Evolutionary conservation across 2,888 invertebrate genomes (phyloP), one percentile per base, ranked within the genome.

Genomic region (Caprella mutica): DNA sequence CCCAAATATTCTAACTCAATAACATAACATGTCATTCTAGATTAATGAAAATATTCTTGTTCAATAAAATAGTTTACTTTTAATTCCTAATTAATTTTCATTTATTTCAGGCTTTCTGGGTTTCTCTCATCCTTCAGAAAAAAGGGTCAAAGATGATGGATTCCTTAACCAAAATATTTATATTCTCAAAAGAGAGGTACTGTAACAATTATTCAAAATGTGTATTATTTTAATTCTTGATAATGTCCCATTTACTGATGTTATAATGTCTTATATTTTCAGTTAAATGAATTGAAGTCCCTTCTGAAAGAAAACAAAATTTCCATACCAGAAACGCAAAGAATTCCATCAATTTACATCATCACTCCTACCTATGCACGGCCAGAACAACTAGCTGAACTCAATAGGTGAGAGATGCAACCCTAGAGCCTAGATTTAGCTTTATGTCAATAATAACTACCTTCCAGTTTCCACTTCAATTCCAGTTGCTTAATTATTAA

Each of bases 351-450:
- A 33, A 87, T 96, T 66, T 94, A 88, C 72, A 86, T 86, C 17
- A 83, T 96, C 67, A 96, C 94, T 3, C 94, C 94, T 33, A 96
- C 94, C 0, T 90, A 92, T 72, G 73, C 81, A 26, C 78, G 94
- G 61, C 81, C 86, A 39, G 86, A 86, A 29, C 94, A 96, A 74
- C 91, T 91, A 73, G 94, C 94, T 9, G 96, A 96, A 73, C 76
- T 96, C 12, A 92, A 92, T 52, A 82, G 84, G 83, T 82, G 74
- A 71, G n/a, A 35, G 42, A 39, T 5, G 38, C 21, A 21, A 12
- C 30, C 8, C 17, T 27, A 17, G 5, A 23, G n/a, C 23, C 19
- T n/a, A 21, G 21, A 21, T 17, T 2, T 43, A 43, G n/a, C n/a
- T n/a, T n/a, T n/a, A n/a, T n/a, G n/a, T n/a, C n/a, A n/a, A n/a